Evolutionary conservation across 1,140 invertebrate species (phyloP).

Genomic region (Drosophila aff.): DNA sequence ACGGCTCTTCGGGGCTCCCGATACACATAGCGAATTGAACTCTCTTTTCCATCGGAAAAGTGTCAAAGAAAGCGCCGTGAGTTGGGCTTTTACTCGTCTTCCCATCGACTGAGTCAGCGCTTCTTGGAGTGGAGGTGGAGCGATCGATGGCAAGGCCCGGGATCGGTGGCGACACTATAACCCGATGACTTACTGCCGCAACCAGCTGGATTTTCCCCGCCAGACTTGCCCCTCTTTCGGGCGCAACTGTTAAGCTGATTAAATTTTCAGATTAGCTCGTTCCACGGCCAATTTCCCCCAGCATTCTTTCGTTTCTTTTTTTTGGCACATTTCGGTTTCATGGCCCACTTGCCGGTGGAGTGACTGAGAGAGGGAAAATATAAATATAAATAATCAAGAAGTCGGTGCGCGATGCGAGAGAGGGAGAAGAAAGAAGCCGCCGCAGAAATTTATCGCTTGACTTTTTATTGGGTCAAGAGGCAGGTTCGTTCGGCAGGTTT

Average conservation of each 20-base stretch:
- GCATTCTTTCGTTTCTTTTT: constrained; percentile 25
- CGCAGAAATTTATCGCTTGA: constrained; percentile 65
- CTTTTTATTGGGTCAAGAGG: constrained; percentile 73
- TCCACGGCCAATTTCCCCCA: constrained; percentile 37
- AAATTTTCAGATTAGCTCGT: constrained; percentile 68
- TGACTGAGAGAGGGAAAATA: constrained; percentile 17
- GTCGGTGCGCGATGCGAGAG: constrained; percentile 22
- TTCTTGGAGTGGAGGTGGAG: background rate
- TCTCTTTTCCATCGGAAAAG: constrained; percentile 34
- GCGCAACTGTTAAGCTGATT: constrained; percentile 54
- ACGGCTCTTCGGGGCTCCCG: constrained; percentile 40
- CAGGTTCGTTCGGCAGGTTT: constrained; percentile 57
- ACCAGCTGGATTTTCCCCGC: constrained; percentile 10
- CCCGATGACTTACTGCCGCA: constrained; percentile 40
- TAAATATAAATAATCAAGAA: constrained; percentile 55
- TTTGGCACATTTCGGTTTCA: constrained; percentile 68
- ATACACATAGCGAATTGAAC: constrained; percentile 34
- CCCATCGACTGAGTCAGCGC: constrained; percentile 26
- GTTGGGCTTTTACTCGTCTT: constrained; percentile 28
- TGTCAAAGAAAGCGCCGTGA: constrained; percentile 51
- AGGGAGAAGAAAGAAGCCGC: constrained; percentile 46
- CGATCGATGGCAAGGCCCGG: constrained; percentile 23
- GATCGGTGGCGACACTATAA: constrained; percentile 34
- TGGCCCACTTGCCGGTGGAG: constrained; percentile 65
- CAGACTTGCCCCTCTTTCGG: background rate